phyloP scores from a whole-genome alignment of 2,888 invertebrate genomes.

The Gymnosoma rotundatum region DNA sequence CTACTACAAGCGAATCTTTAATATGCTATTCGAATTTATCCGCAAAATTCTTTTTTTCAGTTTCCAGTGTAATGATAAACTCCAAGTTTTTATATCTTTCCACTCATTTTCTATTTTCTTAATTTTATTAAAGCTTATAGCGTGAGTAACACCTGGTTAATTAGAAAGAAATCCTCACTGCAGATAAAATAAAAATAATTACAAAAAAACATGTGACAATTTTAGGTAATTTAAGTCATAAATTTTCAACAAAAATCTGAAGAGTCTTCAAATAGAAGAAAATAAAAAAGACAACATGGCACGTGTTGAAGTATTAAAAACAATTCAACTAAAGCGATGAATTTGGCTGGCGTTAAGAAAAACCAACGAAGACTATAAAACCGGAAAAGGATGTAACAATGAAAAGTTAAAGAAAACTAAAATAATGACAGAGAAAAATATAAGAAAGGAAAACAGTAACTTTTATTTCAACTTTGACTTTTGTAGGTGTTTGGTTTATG shows the following conservation, averaged over 20 bases:
- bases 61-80: no score
- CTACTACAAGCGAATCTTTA: no score
- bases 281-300: conserved; percentile 14
- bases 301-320: conserved; percentile 58
- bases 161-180: no score
- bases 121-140: no score
- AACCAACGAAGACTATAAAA: conserved; percentile 33
- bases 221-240: neutral
- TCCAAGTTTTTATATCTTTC: no score
- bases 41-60: no score
- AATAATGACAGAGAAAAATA: conserved; percentile 9
- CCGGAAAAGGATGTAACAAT: conserved; percentile 52
- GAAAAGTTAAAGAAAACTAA: conserved; percentile 19
- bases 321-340: conserved; percentile 16
- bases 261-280: neutral
- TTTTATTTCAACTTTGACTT: conserved; percentile 52
- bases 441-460: conserved; percentile 20
- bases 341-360: conserved; percentile 12
- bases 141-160: no score
- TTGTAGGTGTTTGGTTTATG: conserved; percentile 58
- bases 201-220: no score
- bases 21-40: no score
- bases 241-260: neutral
- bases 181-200: no score
- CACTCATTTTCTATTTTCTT: no score